Base-by-base conservation (phyloP, 2,113 vertebrate genomes). In the Hucho hucho region DNA sequence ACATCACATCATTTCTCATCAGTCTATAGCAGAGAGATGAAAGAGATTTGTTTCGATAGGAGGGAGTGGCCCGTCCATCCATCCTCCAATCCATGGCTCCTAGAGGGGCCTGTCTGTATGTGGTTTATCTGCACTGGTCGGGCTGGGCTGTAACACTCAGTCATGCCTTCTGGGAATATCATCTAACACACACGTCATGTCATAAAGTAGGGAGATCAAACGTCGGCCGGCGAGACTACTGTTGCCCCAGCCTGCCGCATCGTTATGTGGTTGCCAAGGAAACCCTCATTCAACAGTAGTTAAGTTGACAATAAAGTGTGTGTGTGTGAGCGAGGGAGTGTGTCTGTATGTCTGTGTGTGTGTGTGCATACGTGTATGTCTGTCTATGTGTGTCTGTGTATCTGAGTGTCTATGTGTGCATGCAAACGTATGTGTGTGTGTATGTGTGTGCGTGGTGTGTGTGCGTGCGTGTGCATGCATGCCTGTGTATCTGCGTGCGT, bases 221-320 rank as follows among this genome's bases (percentile, higher is more conserved):
- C 16, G 70, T 70, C 72, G 71, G 76, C 72, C 73, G 73, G 76
- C 77, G 75, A 11, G 72, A 56, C 46, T 3, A 70, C 47, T 12
- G 63, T 37, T 64, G 67, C 64, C 74, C 13, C 65, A 3, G 49
- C 4, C 49, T 67, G 26, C 69, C 43, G 79, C 75, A 76, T 66
- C 75, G 68, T 66, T 84, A 77, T 84, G 87, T 63, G 79, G 87
- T 79, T 3, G 64, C 1, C 75, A 72, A 70, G 77, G 61, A 65
- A 73, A 64, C 58, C 73, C 83, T 72, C 79, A 81, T 67, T 80
- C 77, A 82, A 81, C 76, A 75, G 82, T 74, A 84, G 87, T 80
- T 74, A 78, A 81, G 82, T 75, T 71, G 76, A 84, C 84, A 83
- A 73, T 88, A 83, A 82, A 87, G 63, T 75, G 73, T 75, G n/a